Evolutionary conservation across 2,113 vertebrate species (phyloP).

Genomic region (Aspidoscelis tigris): DNA sequence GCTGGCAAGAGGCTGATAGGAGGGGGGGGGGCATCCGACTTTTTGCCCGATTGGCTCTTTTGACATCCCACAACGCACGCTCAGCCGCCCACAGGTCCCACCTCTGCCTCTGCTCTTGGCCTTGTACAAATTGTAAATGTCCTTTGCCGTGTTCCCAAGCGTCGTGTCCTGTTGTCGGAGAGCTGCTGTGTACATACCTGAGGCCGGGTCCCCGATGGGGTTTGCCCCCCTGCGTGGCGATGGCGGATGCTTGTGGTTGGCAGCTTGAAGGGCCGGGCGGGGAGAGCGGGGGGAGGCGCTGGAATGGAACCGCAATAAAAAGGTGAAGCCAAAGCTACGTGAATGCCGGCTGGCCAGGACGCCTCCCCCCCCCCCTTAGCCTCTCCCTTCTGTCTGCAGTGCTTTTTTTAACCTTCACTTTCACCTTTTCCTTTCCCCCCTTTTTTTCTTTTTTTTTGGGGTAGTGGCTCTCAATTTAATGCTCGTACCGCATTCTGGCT

Average conservation of each 20-base stretch:
- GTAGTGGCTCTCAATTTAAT: constrained; percentile 1
- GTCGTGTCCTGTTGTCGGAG: neutral
- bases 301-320: constrained; percentile 57
- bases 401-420: neutral
- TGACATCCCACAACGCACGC: neutral
- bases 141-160: neutral
- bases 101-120: constrained; percentile 7
- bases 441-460: neutral
- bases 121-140: constrained; percentile 22
- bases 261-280: constrained; percentile 20
- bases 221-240: neutral
- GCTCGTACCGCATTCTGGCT: neutral
- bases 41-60: constrained; percentile 22
- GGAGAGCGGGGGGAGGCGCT: neutral
- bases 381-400: neutral
- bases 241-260: neutral
- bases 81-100: neutral
- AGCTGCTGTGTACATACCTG: constrained; percentile 69
- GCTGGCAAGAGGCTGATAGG: neutral
- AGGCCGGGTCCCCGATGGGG: constrained; percentile 37
- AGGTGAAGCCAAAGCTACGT: neutral
- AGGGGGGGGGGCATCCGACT: neutral
- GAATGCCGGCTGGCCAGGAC: neutral
- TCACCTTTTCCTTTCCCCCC: too few species aligned
- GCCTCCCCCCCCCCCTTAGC: neutral